Base-by-base conservation (phyloP, 1,140 invertebrate genomes). In the Fopius arisanus region DNA sequence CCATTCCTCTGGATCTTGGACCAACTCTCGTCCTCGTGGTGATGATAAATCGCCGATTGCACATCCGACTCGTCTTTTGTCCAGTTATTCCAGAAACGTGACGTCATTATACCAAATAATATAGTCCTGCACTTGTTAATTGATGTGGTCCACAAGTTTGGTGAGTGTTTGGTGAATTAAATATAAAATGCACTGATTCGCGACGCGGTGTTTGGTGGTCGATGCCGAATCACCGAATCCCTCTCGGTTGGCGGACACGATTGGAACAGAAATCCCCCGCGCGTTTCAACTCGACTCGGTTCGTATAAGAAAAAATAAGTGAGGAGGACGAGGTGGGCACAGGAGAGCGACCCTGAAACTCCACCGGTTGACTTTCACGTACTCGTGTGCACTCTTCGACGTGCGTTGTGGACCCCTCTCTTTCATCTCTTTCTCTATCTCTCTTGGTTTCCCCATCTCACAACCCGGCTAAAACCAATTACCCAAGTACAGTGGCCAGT, bases 271-370 rank as follows among this genome's bases (percentile, higher is more conserved):
- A 73, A 62, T 62, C 66, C 48, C 37, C 66, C 51, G 28, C 41
- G 70, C 21, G 21, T 14, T 33, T 72, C 23, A 33, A 21, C 41
- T 26, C 67, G n/a, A 69, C 40, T 48, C 26, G 23, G 14, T 6
- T n/a, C 54, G 31, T 31, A 23, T 40, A 21, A 37, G 48, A 70
- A 59, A 70, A 70, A 54, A 66, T 12, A 41, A 65, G 23, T 31
- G 69, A 75, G 69, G 76, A 75, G 74, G 77, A 78, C 75, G 74
- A 75, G 75, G 77, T 75, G 75, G 77, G 78, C 78, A 78, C 79
- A 80, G 81, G 77, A 80, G 78, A 82, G 82, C 84, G 84, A 86
- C 84, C 84, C 84, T 86, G 84, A 86, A 84, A 85, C 80, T 82
- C 76, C 76, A 77, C 77, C 81, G 79, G 80, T 81, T 81, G 79